A percentile compares a stretch with the other conserved stretches of the same genome.
Evolutionary conservation across 1,140 invertebrate species (phyloP).

Genomic region (Achroia grisella): DNA sequence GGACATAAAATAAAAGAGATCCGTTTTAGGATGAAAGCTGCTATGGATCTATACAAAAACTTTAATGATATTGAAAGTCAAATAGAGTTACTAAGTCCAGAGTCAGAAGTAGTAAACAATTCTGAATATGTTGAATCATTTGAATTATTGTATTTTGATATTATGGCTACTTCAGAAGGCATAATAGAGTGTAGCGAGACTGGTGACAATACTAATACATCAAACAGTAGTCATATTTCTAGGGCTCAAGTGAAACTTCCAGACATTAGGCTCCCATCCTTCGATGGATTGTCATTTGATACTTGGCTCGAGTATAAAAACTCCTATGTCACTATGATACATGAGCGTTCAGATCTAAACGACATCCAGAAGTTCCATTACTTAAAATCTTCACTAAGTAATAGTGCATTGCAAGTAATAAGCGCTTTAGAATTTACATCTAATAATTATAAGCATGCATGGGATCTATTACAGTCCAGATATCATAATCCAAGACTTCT

Average conservation of each 20-base stretch:
- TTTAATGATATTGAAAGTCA: slow-evolving; percentile 13
- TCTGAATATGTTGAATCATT: no score
- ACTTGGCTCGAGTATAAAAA: slow-evolving; percentile 21
- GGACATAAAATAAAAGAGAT: not conserved
- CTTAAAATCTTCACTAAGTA: slow-evolving; percentile 13
- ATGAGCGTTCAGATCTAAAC: slow-evolving; percentile 15
- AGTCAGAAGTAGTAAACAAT: slow-evolving; percentile 9
- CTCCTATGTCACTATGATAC: slow-evolving; percentile 20
- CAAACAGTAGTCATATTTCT: not conserved
- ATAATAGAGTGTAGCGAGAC: slow-evolving; percentile 9
- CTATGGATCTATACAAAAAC: slow-evolving; percentile 8
- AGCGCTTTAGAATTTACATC: slow-evolving; percentile 16
- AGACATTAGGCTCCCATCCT: slow-evolving; percentile 14
- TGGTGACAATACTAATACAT: slow-evolving; percentile 1
- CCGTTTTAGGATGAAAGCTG: not conserved
- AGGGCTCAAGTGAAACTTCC: slow-evolving; percentile 11
- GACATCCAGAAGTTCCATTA: slow-evolving; percentile 22
- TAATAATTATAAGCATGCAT: slow-evolving; percentile 13
- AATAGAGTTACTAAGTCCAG: slow-evolving; percentile 8
- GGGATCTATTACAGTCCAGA: slow-evolving; percentile 13
- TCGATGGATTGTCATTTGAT: slow-evolving; percentile 20
- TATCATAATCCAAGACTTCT: slow-evolving; percentile 14
- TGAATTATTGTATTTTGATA: slow-evolving; percentile 15
- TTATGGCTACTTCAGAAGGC: slow-evolving; percentile 5
- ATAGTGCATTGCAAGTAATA: slow-evolving; percentile 15